These are phyloP conservation scores for Hephaestus fuliginosus DNA, from an alignment of 2,797 vertebrate species.

Conservation along the genomic window DNA sequence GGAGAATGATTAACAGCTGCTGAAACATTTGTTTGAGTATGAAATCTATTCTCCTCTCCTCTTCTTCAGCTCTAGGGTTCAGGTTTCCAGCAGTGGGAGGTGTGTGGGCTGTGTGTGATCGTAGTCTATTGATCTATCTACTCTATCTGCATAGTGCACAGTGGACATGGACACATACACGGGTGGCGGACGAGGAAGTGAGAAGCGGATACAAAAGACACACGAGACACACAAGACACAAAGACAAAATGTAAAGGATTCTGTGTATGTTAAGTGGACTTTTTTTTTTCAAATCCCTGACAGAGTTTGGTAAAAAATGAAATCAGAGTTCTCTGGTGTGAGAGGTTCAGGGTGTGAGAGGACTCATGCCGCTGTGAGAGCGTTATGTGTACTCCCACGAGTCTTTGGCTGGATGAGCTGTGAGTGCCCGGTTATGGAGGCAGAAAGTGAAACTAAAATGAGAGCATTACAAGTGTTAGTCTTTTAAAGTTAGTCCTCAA, in stretches of 20 bases:
- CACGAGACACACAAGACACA: too few species aligned
- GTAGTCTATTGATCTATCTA: constrained; percentile 18
- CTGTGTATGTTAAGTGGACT: not conserved
- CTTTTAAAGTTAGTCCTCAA: constrained; percentile 17
- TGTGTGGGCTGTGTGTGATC: constrained; percentile 16
- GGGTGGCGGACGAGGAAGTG: not conserved
- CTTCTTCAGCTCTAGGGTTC: not conserved
- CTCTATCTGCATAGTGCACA: constrained; percentile 12
- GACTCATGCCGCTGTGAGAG: constrained; percentile 20
- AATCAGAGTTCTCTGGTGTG: not conserved
- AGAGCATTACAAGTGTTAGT: constrained; percentile 15
- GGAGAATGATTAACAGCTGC: constrained; percentile 25
- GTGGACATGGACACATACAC: not conserved
- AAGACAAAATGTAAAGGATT: not conserved
- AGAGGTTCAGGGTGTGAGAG: not conserved
- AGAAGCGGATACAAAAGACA: not conserved
- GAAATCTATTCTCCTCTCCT: constrained; percentile 18
- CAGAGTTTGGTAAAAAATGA: not conserved
- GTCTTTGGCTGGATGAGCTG: constrained; percentile 13
- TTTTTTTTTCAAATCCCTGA: not conserved
- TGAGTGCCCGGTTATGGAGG: constrained; percentile 14
- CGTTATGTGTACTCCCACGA: constrained; percentile 11
- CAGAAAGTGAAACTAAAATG: constrained; percentile 20
- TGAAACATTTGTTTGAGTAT: constrained; percentile 20
- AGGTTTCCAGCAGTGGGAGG: constrained; percentile 31